phyloP scores from a whole-genome alignment of 2,113 vertebrate genomes.

The Spea bombifrons region DNA sequence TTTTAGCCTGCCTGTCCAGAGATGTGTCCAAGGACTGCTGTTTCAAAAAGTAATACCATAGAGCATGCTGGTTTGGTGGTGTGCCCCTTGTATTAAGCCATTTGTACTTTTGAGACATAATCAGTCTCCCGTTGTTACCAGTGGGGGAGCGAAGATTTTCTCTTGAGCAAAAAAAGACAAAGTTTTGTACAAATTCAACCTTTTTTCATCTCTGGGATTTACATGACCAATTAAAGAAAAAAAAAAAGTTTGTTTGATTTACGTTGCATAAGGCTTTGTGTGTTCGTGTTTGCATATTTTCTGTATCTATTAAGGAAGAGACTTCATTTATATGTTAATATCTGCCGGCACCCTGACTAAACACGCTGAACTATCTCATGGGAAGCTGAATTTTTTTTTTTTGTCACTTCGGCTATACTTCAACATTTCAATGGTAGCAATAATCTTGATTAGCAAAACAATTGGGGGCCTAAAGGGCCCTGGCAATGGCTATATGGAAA shows the following conservation, averaged over 20 bases:
- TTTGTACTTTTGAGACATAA: conserved; percentile 82
- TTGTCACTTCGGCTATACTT: conserved; percentile 75
- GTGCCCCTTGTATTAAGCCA: conserved; percentile 72
- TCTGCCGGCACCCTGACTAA: conserved; percentile 70
- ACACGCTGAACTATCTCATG: conserved; percentile 82
- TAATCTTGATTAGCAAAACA: conserved; percentile 88
- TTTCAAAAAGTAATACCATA: conserved; percentile 58
- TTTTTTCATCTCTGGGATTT: conserved; percentile 60
- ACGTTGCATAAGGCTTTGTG: conserved; percentile 62
- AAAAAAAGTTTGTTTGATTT: conserved; percentile 67
- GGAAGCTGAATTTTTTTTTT: conserved; percentile 76
- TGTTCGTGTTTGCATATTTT: conserved; percentile 82
- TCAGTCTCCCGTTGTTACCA: conserved; percentile 84
- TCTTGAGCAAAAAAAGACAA: conserved; percentile 58
- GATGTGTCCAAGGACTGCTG: conserved; percentile 50
- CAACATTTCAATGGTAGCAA: conserved; percentile 79
- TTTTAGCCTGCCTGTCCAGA: conserved; percentile 51
- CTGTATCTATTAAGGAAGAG: conserved; percentile 70
- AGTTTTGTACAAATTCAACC: conserved; percentile 67
- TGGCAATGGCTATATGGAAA: conserved; percentile 61
- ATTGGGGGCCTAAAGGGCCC: conserved; percentile 67
- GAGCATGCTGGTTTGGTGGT: conserved; percentile 62
- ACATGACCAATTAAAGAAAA: conserved; percentile 60
- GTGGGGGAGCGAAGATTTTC: conserved; percentile 66
- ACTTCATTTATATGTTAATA: conserved; percentile 87